These are phyloP conservation scores for Lottia scabra DNA, from an alignment of 2,888 invertebrate genomes.

Conservation along the genomic window DNA sequence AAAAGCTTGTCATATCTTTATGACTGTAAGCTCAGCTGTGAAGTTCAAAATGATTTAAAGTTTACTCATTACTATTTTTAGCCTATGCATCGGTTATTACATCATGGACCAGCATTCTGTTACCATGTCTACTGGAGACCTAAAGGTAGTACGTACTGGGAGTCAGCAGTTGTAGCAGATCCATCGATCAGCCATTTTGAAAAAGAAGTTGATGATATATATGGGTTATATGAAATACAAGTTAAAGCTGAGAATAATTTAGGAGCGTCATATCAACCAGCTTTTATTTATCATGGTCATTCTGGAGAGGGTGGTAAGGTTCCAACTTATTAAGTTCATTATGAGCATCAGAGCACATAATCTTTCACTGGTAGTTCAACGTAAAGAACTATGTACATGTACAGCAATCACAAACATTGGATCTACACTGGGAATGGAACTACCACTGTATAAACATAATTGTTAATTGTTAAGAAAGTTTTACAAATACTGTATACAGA, in stretches of 20 bases:
- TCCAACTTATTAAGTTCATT: neutral
- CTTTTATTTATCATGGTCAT: constrained; percentile 51
- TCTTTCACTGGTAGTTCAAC: too few species aligned
- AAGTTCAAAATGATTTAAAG: neutral
- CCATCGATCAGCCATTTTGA: constrained; percentile 45
- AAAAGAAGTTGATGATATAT: constrained; percentile 53
- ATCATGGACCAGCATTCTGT: constrained; percentile 57
- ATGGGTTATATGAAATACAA: constrained; percentile 55
- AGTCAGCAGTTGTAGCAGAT: constrained; percentile 41
- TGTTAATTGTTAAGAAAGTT: too few species aligned
- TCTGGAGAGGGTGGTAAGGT: constrained; percentile 58
- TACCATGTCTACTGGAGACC: constrained; percentile 54
- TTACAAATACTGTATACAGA: too few species aligned
- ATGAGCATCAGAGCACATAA: too few species aligned
- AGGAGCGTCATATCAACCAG: constrained; percentile 55
- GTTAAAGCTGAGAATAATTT: constrained; percentile 56
- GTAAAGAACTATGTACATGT: too few species aligned
- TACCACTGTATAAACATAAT: too few species aligned
- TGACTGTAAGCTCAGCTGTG: too few species aligned
- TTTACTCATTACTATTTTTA: constrained; percentile 31
- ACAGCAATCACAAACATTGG: too few species aligned
- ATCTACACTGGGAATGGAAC: too few species aligned
- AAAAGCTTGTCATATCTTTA: too few species aligned
- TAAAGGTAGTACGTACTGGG: constrained; percentile 56
- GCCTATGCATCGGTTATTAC: constrained; percentile 56